These are phyloP conservation scores for Cercopithecus neglectus DNA, from an alignment of 2,797 vertebrate genomes.

Conservation along the genomic window DNA sequence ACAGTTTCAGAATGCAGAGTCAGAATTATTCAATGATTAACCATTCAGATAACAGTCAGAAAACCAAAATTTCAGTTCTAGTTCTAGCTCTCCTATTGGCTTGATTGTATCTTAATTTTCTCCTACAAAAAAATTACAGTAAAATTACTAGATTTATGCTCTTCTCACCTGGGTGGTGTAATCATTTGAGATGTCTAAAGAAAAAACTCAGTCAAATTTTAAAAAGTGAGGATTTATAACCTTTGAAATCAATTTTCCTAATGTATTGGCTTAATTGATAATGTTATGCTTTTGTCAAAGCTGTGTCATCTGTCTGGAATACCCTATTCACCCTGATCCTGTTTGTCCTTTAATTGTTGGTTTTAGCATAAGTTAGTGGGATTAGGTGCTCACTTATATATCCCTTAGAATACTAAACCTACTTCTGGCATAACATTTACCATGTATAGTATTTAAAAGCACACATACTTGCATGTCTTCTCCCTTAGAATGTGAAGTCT, in stretches of 20 bases:
- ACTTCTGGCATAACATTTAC: background rate
- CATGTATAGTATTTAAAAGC: background rate
- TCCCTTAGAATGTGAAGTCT: background rate
- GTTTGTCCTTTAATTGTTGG: background rate
- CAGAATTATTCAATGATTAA: background rate
- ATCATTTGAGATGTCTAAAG: background rate
- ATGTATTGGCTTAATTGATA: background rate
- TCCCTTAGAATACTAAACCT: background rate
- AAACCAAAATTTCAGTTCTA: background rate
- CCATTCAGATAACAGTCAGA: background rate
- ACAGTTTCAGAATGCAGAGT: background rate
- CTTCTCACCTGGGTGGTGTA: background rate
- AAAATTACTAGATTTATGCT: background rate
- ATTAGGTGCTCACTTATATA: background rate
- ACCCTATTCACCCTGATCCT: background rate
- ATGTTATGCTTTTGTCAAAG: background rate
- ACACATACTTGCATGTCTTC: background rate
- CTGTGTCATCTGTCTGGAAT: background rate
- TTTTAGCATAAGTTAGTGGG: constrained; percentile 8
- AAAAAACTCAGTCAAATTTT: background rate
- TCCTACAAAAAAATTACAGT: background rate
- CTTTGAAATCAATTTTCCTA: background rate
- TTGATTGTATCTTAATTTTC: background rate
- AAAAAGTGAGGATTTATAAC: background rate
- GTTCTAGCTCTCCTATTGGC: background rate